A percentile compares a stretch with the other conserved stretches of the same genome.
Conservation (phyloP, 2,888 invertebrate genomes). For the Seladonia tumulorum region DNA sequence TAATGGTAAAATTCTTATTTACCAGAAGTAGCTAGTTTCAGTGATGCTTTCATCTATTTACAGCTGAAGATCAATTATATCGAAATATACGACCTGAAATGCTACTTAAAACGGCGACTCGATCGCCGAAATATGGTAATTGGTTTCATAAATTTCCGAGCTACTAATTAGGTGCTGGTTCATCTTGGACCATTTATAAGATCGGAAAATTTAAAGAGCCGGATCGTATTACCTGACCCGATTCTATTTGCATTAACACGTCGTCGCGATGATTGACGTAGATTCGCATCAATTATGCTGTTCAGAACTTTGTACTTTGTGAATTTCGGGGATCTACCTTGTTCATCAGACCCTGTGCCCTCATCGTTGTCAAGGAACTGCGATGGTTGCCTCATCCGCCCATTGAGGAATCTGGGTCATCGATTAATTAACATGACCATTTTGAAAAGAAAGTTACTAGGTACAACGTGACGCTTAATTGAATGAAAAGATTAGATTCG, state of each 20-base stretch:
- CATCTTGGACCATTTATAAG: neutral
- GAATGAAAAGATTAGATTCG: neutral
- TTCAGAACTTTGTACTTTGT: neutral
- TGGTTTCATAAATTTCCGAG: neutral
- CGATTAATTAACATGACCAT: neutral
- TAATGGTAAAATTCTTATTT: too few species aligned
- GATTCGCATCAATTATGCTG: neutral
- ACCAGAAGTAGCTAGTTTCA: neutral
- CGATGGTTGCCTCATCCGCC: neutral
- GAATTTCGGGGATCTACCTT: neutral
- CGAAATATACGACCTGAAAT: neutral
- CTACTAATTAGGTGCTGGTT: neutral
- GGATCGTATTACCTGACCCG: neutral
- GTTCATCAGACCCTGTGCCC: neutral
- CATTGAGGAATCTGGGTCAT: neutral
- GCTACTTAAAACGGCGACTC: constrained; percentile 2
- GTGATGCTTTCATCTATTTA: too few species aligned
- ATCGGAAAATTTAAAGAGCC: neutral
- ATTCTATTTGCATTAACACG: neutral
- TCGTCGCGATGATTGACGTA: neutral
- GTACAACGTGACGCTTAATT: neutral
- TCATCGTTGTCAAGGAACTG: neutral
- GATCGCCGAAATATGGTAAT: neutral
- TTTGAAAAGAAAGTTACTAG: neutral
- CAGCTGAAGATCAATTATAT: too few species aligned